A percentile compares a stretch with the other conserved stretches of the same genome.
phyloP scores from a whole-genome alignment of 2,888 invertebrate species.

The Pandemis heparana region DNA sequence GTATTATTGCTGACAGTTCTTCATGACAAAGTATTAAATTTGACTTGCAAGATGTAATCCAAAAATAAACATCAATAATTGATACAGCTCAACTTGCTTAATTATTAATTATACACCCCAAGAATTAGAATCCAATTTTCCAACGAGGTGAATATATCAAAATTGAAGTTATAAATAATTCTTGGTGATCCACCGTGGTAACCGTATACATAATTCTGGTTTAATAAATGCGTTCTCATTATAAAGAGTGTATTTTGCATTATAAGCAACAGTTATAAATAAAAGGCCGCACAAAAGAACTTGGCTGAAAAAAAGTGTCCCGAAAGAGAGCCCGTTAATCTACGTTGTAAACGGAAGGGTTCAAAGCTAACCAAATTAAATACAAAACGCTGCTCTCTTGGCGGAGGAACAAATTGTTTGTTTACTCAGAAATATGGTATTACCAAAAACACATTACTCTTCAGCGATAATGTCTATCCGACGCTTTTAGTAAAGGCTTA shows the following conservation, averaged over 20 bases:
- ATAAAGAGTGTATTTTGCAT: not conserved
- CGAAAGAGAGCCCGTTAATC: slow-evolving; percentile 14
- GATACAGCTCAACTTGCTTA: too few species aligned
- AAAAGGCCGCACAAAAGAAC: slow-evolving; percentile 8
- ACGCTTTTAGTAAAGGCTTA: not conserved
- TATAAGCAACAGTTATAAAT: slow-evolving; percentile 20
- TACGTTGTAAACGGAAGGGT: slow-evolving; percentile 27
- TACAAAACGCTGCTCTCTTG: slow-evolving; percentile 11
- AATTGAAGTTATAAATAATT: not conserved
- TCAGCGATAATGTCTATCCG: not conserved
- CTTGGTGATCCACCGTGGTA: not conserved
- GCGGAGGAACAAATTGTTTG: slow-evolving; percentile 16
- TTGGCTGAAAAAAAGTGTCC: slow-evolving; percentile 2
- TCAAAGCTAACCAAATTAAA: slow-evolving; percentile 20
- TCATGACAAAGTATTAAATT: too few species aligned
- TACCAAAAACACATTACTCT: slow-evolving; percentile 5
- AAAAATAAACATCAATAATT: not conserved
- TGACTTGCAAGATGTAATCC: too few species aligned
- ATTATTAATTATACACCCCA: too few species aligned
- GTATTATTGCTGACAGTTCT: too few species aligned
- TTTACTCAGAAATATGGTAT: slow-evolving; percentile 7
- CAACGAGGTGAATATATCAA: not conserved
- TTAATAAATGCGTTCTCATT: not conserved
- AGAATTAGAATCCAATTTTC: not conserved
- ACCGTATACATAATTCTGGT: not conserved